Evolutionary conservation across 2,888 invertebrate species (phyloP).

Genomic region (Pseudanteris insignis): DNA sequence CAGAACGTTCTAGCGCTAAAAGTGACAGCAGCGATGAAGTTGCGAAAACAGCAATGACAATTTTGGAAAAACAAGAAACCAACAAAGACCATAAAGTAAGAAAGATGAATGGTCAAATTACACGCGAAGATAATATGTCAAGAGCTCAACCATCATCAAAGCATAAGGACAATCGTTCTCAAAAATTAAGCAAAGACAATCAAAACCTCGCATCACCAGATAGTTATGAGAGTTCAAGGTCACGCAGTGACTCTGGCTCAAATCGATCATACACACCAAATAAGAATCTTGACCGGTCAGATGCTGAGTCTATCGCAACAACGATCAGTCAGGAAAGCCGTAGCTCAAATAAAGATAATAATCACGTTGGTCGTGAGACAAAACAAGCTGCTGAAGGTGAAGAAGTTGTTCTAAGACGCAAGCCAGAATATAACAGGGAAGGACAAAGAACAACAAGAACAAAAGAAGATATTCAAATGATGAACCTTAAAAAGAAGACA

Average conservation of each 20-base stretch:
- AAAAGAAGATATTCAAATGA: constrained; percentile 82
- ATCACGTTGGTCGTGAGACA: constrained; percentile 58
- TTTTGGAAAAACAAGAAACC: constrained; percentile 64
- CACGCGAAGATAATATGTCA: constrained; percentile 46
- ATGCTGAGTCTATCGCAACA: constrained; percentile 85
- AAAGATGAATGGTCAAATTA: constrained; percentile 68
- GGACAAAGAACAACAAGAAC: constrained; percentile 68
- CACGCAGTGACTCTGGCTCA: constrained; percentile 80
- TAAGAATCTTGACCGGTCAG: constrained; percentile 73
- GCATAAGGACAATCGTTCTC: background rate
- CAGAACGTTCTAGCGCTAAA: constrained; percentile 52
- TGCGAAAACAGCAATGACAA: constrained; percentile 66
- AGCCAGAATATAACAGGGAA: constrained; percentile 69
- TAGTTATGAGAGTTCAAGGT: constrained; percentile 71
- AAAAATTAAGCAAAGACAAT: constrained; percentile 42
- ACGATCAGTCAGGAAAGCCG: constrained; percentile 80
- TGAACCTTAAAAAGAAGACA: constrained; percentile 89
- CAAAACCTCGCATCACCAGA: constrained; percentile 71
- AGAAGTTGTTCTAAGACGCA: constrained; percentile 78
- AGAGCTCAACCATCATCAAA: background rate
- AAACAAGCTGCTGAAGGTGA: constrained; percentile 68
- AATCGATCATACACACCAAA: constrained; percentile 71
- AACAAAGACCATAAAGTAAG: constrained; percentile 50
- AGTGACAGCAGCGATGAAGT: constrained; percentile 64
- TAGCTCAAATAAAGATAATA: constrained; percentile 72